phyloP scores from a whole-genome alignment of 2,888 invertebrate genomes.

The Camptogramma bilineatum region DNA sequence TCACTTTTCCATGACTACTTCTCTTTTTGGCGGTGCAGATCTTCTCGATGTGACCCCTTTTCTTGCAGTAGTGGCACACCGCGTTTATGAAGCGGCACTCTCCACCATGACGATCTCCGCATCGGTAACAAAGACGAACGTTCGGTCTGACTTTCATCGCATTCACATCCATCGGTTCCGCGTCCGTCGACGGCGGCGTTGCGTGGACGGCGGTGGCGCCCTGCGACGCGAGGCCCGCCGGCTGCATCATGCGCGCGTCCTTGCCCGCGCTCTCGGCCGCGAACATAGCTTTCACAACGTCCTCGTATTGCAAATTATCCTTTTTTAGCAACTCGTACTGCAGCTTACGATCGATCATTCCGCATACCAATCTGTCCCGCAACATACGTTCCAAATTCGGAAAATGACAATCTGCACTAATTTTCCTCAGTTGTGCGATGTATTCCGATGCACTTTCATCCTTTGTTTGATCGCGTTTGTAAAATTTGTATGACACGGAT shows the following conservation, averaged over 20 bases:
- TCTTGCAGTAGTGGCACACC: constrained; percentile 24
- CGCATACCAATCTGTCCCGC: background rate
- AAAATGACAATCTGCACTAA: background rate
- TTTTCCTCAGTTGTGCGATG: background rate
- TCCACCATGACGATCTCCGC: background rate
- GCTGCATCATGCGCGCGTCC: too few relatives aligned
- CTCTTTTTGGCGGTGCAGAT: background rate
- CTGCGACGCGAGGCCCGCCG: background rate
- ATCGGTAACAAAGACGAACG: background rate
- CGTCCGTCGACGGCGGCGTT: background rate
- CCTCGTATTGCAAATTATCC: background rate
- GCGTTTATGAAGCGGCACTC: constrained; percentile 34
- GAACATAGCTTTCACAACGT: background rate
- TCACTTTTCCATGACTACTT: background rate
- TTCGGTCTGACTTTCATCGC: background rate
- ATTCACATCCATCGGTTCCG: background rate
- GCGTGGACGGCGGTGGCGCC: background rate
- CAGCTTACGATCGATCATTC: constrained; percentile 14
- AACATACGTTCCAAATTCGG: background rate
- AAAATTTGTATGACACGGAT: constrained; percentile 27
- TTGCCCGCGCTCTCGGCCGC: background rate
- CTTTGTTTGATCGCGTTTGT: constrained; percentile 19
- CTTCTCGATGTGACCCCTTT: constrained; percentile 11
- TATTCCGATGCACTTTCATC: background rate
- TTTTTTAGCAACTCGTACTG: background rate